A percentile compares a stretch with the other conserved stretches of the same genome.
Conservation (phyloP, 2,797 vertebrate species). For the Trematomus bernacchii region DNA sequence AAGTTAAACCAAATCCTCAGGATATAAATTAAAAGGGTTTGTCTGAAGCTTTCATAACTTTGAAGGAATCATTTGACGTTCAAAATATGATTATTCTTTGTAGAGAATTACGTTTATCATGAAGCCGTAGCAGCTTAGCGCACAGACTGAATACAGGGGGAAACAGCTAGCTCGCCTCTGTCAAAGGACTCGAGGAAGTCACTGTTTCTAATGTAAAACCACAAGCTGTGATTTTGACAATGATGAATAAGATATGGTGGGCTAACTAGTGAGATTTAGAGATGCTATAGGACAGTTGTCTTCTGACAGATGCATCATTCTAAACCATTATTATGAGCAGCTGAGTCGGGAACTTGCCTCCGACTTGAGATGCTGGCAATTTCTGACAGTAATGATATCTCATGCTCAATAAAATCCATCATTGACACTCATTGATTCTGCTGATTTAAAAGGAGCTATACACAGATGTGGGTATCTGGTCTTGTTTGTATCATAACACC, state of each 20-base stretch:
- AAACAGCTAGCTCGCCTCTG: neutral
- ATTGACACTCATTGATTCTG: no score
- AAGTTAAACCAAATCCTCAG: conserved; percentile 15
- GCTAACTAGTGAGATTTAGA: neutral
- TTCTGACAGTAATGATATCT: neutral
- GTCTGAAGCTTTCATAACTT: neutral
- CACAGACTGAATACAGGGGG: no score
- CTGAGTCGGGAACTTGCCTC: neutral
- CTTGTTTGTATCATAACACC: no score
- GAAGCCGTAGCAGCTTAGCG: no score
- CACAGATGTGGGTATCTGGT: no score
- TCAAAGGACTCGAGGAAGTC: neutral
- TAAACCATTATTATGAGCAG: neutral
- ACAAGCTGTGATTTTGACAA: neutral
- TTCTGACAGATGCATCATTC: neutral
- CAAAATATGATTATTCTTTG: neutral
- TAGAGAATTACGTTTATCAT: no score
- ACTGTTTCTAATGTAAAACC: neutral
- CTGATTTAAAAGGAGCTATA: no score
- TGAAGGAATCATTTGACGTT: neutral
- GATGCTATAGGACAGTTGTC: neutral
- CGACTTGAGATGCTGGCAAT: no score
- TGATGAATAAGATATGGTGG: neutral
- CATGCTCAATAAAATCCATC: neutral
- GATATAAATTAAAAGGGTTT: neutral